Evolutionary conservation across 2,888 invertebrate genomes (phyloP).

Genomic region (Spicauda simplicius): DNA sequence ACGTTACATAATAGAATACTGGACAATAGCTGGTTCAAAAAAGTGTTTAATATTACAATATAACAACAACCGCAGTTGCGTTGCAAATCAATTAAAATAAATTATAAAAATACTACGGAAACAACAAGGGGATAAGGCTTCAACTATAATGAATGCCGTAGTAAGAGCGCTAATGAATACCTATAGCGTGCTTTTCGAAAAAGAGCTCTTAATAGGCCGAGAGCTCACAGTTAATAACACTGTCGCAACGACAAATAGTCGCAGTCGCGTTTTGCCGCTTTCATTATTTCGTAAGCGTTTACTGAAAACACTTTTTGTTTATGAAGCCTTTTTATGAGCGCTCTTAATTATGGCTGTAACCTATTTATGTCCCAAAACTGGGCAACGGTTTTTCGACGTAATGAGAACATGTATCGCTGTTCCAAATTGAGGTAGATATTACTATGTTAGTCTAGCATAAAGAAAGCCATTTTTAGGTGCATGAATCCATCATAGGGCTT

Average conservation of each 20-base stretch:
- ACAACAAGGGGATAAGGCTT: constrained; percentile 22
- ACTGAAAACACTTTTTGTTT: constrained; percentile 19
- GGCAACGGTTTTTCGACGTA: not conserved
- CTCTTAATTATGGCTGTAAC: not conserved
- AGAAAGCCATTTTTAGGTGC: too few species aligned
- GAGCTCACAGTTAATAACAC: constrained; percentile 53
- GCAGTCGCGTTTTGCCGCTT: constrained; percentile 33
- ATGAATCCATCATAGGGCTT: too few species aligned
- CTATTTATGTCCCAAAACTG: not conserved
- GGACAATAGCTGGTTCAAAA: too few species aligned
- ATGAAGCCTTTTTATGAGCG: not conserved
- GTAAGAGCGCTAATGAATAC: constrained; percentile 69
- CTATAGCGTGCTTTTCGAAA: constrained; percentile 59
- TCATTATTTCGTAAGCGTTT: constrained; percentile 20
- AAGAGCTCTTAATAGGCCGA: constrained; percentile 62
- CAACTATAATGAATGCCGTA: constrained; percentile 63
- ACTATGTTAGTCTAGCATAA: too few species aligned
- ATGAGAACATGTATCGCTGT: not conserved
- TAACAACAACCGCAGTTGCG: not conserved
- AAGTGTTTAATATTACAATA: too few species aligned
- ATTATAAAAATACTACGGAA: constrained; percentile 18
- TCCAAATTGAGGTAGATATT: too few species aligned
- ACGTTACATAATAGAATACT: too few species aligned
- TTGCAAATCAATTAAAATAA: not conserved
- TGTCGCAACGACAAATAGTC: constrained; percentile 43